Percentiles rank a stretch among this genome's conserved stretches.
These are phyloP conservation scores for Macquaria ambigua DNA, from an alignment of 2,113 vertebrate species.

Conservation along the genomic window DNA sequence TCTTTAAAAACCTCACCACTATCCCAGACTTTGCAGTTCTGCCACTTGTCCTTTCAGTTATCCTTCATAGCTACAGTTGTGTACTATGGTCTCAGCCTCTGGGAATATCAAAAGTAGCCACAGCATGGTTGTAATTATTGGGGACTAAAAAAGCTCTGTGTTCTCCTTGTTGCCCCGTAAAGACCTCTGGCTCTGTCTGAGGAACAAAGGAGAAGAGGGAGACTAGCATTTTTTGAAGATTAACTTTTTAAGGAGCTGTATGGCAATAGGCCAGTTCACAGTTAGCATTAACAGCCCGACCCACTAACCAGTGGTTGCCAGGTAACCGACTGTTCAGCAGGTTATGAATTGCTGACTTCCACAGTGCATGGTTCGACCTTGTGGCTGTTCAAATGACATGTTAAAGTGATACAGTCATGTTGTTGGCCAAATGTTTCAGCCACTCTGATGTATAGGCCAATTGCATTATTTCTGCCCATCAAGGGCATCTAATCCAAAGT, in stretches of 20 bases:
- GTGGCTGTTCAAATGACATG: slow-evolving; percentile 24
- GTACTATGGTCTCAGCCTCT: neutral
- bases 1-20: neutral
- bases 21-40: neutral
- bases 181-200: slow-evolving; percentile 26
- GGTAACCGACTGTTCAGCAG: slow-evolving; percentile 38
- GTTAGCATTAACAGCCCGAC: neutral
- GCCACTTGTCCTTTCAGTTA: neutral
- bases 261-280: slow-evolving; percentile 14
- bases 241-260: slow-evolving; percentile 49
- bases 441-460: neutral
- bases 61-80: neutral
- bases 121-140: slow-evolving; percentile 19
- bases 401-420: neutral
- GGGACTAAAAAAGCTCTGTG: slow-evolving; percentile 2
- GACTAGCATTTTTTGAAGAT: slow-evolving; percentile 60
- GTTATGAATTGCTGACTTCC: slow-evolving; percentile 30
- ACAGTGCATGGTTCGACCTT: slow-evolving; percentile 16
- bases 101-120: slow-evolving; percentile 18
- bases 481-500: neutral
- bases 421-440: neutral
- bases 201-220: slow-evolving; percentile 52
- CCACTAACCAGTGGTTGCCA: slow-evolving; percentile 18
- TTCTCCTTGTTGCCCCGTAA: slow-evolving; percentile 23
- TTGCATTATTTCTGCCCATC: neutral